Conservation (phyloP, 2,797 vertebrate genomes). For the Cygnus olor region DNA sequence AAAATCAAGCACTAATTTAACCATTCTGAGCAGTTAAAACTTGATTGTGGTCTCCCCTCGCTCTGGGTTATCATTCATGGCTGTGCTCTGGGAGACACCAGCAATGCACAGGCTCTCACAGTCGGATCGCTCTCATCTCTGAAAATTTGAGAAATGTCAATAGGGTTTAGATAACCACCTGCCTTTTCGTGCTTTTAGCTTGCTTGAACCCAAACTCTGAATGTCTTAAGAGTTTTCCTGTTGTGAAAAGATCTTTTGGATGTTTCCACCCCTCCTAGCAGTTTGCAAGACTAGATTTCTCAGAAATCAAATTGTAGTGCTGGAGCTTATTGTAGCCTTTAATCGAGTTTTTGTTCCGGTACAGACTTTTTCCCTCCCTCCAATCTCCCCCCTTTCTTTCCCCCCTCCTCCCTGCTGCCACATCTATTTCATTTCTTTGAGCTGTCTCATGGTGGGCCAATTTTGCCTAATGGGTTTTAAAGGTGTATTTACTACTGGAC, state of each 20-base stretch:
- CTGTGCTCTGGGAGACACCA: neutral
- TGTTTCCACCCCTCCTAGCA: neutral
- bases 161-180: neutral
- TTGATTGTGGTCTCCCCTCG: neutral
- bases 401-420: neutral
- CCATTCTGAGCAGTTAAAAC: neutral
- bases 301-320: neutral
- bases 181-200: neutral
- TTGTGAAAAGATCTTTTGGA: neutral
- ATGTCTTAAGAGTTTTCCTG: neutral
- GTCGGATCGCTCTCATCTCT: neutral
- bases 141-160: neutral
- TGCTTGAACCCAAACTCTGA: neutral
- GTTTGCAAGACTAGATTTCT: neutral
- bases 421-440: neutral
- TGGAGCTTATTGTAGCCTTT: neutral
- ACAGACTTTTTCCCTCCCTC: neutral
- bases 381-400: accelerated
- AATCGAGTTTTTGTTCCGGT: neutral
- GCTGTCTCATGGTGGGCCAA: neutral
- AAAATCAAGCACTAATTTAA: neutral
- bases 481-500: neutral
- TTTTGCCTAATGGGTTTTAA: neutral
- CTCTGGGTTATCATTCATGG: neutral
- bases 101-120: neutral